Percentiles rank a stretch among this genome's conserved stretches.
Evolutionary conservation across 2,888 invertebrate genomes (phyloP).

Genomic region (Hoplodrina ambigua): DNA sequence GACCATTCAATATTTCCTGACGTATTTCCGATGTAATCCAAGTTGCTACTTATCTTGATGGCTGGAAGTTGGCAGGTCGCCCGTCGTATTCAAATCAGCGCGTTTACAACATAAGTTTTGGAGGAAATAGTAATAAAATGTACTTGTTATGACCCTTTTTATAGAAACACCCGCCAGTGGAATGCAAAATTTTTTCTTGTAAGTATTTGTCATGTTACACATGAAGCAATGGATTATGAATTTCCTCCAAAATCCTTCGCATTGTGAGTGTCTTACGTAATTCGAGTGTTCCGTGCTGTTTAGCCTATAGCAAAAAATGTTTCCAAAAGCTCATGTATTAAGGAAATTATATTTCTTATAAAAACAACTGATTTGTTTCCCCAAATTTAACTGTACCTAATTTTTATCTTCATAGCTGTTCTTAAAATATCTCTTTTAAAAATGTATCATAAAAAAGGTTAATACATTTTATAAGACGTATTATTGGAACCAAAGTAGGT

Average conservation of each 20-base stretch:
- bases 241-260: no score
- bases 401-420: neutral
- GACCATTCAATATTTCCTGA: conserved; percentile 51
- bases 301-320: neutral
- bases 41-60: conserved; percentile 63
- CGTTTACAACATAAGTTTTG: conserved; percentile 61
- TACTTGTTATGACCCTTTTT: conserved; percentile 47
- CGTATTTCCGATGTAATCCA: conserved; percentile 44
- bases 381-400: no score
- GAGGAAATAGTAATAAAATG: conserved; percentile 61
- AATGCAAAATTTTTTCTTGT: conserved; percentile 24
- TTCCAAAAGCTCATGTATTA: neutral
- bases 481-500: neutral
- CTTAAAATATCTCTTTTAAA: neutral
- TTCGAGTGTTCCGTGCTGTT: no score
- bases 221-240: neutral
- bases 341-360: neutral
- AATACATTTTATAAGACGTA: neutral
- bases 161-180: conserved; percentile 15
- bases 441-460: no score
- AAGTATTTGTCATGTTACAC: neutral
- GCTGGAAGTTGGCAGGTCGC: conserved; percentile 64
- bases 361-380: neutral
- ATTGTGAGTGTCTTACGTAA: neutral
- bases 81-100: conserved; percentile 63